These are phyloP conservation scores for Metaphire vulgaris DNA, from an alignment of 1,140 invertebrate species.

Conservation along the genomic window DNA sequence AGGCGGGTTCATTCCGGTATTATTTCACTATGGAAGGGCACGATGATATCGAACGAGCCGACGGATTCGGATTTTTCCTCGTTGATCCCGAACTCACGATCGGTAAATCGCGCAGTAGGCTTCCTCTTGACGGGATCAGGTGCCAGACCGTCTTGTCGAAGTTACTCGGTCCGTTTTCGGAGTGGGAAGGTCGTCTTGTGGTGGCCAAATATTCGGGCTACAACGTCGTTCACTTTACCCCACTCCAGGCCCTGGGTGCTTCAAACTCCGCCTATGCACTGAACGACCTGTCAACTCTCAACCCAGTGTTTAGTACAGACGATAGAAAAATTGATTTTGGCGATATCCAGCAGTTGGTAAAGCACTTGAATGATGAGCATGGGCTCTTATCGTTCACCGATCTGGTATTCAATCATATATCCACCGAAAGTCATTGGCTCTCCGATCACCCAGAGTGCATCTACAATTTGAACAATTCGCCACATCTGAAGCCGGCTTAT, in stretches of 20 bases:
- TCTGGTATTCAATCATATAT: constrained; percentile 95
- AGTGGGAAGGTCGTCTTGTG: constrained; percentile 76
- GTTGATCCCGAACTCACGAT: constrained; percentile 76
- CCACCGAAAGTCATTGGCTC: constrained; percentile 87
- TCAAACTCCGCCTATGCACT: constrained; percentile 88
- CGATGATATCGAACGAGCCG: constrained; percentile 29
- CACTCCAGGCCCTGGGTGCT: constrained; percentile 80
- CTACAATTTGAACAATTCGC: constrained; percentile 83
- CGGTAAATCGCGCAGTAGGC: constrained; percentile 53
- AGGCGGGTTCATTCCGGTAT: constrained; percentile 70
- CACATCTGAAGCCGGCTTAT: constrained; percentile 88
- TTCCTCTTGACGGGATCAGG: constrained; percentile 78
- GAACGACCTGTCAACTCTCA: constrained; percentile 76
- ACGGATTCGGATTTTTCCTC: constrained; percentile 67
- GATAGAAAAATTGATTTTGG: constrained; percentile 58
- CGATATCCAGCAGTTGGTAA: constrained; percentile 68
- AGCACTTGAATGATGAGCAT: constrained; percentile 81
- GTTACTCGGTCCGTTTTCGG: constrained; percentile 74
- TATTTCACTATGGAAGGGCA: constrained; percentile 67
- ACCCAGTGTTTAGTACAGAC: constrained; percentile 55
- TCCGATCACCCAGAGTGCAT: constrained; percentile 80
- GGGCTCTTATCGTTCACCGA: constrained; percentile 87
- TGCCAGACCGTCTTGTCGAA: constrained; percentile 92
- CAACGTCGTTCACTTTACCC: constrained; percentile 96
- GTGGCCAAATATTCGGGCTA: constrained; percentile 86